These are phyloP conservation scores for Batillaria attramentaria DNA, from an alignment of 1,140 invertebrate genomes.

Conservation along the genomic window DNA sequence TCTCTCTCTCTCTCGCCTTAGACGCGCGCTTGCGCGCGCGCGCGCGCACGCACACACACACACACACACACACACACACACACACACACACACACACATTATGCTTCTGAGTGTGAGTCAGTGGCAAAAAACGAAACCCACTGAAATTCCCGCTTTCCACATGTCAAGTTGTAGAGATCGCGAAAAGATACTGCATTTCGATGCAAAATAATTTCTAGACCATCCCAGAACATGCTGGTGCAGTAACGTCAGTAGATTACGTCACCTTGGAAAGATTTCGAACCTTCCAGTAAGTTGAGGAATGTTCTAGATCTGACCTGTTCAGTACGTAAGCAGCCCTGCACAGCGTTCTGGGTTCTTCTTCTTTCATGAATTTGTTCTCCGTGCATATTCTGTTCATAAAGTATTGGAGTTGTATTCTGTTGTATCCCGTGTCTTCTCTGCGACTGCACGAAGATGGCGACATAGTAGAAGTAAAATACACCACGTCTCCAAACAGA, in stretches of 20 bases:
- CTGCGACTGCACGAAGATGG: too few relatives aligned
- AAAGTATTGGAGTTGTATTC: too few relatives aligned
- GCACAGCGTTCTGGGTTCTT: too few relatives aligned
- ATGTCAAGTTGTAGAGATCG: too few relatives aligned
- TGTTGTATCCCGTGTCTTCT: too few relatives aligned
- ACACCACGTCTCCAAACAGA: too few relatives aligned
- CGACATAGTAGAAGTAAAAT: too few relatives aligned
- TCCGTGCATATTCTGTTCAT: too few relatives aligned
- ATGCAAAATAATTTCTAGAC: not conserved
- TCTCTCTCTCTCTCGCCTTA: not conserved
- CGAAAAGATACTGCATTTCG: not conserved
- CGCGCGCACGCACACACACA: not conserved
- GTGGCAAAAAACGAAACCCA: not conserved
- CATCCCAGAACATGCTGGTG: not conserved
- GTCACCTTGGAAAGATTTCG: not conserved
- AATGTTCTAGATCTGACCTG: too few relatives aligned
- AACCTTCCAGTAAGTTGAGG: too few relatives aligned
- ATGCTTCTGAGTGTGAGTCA: not conserved
- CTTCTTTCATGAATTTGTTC: too few relatives aligned
- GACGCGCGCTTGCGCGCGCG: not conserved
- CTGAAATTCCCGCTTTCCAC: not conserved
- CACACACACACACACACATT: not conserved
- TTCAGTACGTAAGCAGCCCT: too few relatives aligned
- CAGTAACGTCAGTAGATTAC: not conserved
- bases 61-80: constrained; percentile 5